Evolutionary conservation across 2,797 vertebrate genomes (phyloP), one percentile per base, ranked within the genome.

Genomic region (Hydrolagus colliei): DNA sequence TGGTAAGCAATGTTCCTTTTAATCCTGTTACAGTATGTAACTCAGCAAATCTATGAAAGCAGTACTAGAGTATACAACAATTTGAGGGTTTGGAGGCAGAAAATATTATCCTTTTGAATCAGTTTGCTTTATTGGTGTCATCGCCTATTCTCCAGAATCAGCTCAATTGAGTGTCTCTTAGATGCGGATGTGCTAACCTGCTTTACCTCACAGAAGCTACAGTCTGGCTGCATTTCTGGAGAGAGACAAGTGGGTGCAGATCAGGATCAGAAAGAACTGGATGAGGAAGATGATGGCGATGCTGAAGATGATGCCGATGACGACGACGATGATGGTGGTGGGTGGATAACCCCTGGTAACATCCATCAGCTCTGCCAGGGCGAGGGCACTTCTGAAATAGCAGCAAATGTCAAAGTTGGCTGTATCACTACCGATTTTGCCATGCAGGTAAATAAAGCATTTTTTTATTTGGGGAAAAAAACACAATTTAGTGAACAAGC

Each of bases 281-380:
- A 86, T 0, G 87, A 90, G 4, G 90, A 90, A 0, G 92, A 89
- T 0, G 88, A 89, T 0, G 88, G 86, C 0, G 89, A 88, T 0
- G 89, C 89, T 0, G 90, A 88, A 0, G 87, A 87, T 0, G 41
- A 52, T 52, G 41, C 41, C 41, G 41, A 27, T 27, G 88, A 88
- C 0, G 90, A 91, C 0, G 89, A 90, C 0, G 93, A 92, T 0
- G 95, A 93, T 0, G 92, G 89, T 0, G 95, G 93, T 0, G 96
- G 96, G 0, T 98, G 97, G 97, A 99, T 99, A 91, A 99, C 97
- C 0, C 98, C 97, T 61, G 93, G 94, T 77, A 99, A 99, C 91
- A 94, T 99, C 88, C 93, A 90, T 87, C 95, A 95, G 88, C 91
- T 96, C 73, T 96, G 95, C 90, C 93, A 94, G 91, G 95, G 96